Conservation (phyloP, 2,888 invertebrate species). For the Kryphioiulus occultus region DNA sequence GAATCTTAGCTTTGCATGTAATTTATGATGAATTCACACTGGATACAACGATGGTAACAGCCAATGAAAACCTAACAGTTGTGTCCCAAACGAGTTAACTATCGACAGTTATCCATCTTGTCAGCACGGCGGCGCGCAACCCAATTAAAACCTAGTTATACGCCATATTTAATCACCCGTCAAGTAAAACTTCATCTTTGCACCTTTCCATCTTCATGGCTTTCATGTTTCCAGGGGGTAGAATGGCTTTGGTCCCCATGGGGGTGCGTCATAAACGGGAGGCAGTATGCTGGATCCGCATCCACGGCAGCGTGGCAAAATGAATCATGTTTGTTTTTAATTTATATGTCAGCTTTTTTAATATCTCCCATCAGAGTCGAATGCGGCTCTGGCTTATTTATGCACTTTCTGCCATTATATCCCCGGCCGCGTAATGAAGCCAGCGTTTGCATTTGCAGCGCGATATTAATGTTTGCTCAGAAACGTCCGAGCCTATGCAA, state of each 20-base stretch:
- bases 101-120: too few relatives aligned
- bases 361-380: conserved; percentile 5
- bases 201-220: background rate
- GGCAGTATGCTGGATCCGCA: background rate
- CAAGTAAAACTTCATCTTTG: background rate
- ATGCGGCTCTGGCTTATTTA: background rate
- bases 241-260: background rate
- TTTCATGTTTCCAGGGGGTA: background rate
- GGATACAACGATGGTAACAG: too few relatives aligned
- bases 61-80: too few relatives aligned
- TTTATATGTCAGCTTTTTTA: conserved; percentile 5
- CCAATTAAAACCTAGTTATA: background rate
- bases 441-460: background rate
- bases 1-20: too few relatives aligned
- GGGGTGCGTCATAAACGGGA: background rate
- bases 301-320: background rate
- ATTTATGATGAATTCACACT: too few relatives aligned
- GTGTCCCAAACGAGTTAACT: too few relatives aligned
- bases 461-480: conserved; percentile 5
- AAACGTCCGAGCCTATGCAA: conserved; percentile 4
- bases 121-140: background rate
- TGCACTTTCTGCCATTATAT: background rate
- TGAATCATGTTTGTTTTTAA: conserved; percentile 5
- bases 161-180: background rate
- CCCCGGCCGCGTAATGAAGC: background rate